A percentile compares a stretch with the other conserved stretches of the same genome.
These are phyloP conservation scores for Sapajus apella DNA, from an alignment of 2,113 vertebrate species.

Conservation along the genomic window DNA sequence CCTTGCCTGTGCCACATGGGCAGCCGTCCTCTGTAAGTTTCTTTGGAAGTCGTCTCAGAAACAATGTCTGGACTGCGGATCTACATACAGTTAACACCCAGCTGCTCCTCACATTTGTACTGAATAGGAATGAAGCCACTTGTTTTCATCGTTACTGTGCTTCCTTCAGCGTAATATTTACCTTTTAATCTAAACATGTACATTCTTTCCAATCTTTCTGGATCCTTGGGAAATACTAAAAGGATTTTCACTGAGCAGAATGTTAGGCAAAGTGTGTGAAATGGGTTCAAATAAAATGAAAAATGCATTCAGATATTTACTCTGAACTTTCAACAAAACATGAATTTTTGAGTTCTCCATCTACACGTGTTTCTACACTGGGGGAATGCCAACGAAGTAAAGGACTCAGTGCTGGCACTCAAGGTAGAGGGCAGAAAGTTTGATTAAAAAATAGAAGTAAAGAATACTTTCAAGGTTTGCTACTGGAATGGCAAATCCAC, in stretches of 20 bases:
- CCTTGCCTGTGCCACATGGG: too few relatives aligned
- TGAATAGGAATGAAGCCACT: neutral
- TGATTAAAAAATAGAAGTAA: constrained; percentile 68
- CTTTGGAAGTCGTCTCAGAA: neutral
- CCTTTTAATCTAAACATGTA: constrained; percentile 31
- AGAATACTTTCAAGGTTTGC: constrained; percentile 71
- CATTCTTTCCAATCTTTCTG: constrained; percentile 1
- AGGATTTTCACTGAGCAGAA: constrained; percentile 27
- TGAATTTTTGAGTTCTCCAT: neutral
- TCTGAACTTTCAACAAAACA: neutral
- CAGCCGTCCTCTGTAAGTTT: neutral
- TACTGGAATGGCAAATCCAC: neutral
- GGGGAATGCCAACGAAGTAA: neutral
- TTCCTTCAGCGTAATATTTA: constrained; percentile 37
- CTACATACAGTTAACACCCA: neutral
- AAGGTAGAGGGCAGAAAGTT: constrained; percentile 44
- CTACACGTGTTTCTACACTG: neutral
- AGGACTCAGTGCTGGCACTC: neutral
- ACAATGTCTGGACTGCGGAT: neutral
- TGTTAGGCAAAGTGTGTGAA: neutral
- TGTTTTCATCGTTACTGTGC: neutral
- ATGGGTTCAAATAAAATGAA: neutral
- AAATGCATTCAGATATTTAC: neutral
- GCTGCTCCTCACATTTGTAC: neutral
- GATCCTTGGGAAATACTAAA: constrained; percentile 30